A percentile compares a stretch with the other conserved stretches of the same genome.
These are phyloP conservation scores for Mycteria americana DNA, from an alignment of 2,797 vertebrate species.

Conservation along the genomic window DNA sequence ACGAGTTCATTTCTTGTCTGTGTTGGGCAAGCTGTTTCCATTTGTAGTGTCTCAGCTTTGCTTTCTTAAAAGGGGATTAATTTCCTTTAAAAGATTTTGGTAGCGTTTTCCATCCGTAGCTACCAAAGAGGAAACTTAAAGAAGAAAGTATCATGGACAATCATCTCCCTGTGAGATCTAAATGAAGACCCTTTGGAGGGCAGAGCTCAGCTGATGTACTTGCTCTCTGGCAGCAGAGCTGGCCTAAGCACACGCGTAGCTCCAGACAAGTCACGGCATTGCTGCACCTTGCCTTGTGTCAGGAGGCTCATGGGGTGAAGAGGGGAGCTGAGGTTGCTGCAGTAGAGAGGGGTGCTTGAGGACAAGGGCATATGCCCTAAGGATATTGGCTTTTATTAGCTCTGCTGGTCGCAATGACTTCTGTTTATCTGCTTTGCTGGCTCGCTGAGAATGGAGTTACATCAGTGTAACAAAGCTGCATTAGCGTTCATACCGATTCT, in stretches of 20 bases:
- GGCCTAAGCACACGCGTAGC: not conserved
- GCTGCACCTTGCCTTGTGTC: not conserved
- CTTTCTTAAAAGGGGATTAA: not conserved
- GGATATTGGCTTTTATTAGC: not conserved
- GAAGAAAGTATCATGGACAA: not conserved
- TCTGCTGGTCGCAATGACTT: not conserved
- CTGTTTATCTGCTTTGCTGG: not conserved
- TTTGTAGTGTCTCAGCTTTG: not conserved
- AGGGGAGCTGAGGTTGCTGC: not conserved
- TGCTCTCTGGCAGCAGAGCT: not conserved
- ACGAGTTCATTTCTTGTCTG: not conserved
- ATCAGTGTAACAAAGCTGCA: not conserved
- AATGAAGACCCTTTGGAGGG: not conserved
- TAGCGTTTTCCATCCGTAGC: not conserved
- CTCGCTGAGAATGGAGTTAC: not conserved
- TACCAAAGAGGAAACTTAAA: not conserved
- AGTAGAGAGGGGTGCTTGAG: not conserved
- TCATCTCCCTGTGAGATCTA: not conserved
- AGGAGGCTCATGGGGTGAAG: not conserved
- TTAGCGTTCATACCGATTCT: rapidly evolving
- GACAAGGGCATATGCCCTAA: not conserved
- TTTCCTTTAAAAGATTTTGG: not conserved
- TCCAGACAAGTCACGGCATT: not conserved
- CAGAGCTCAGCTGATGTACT: not conserved
- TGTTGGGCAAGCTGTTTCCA: not conserved